A percentile compares a stretch with the other conserved stretches of the same genome.
Evolutionary conservation across 2,888 invertebrate species (phyloP).

Genomic region (Dyspetes luteomarginatus): DNA sequence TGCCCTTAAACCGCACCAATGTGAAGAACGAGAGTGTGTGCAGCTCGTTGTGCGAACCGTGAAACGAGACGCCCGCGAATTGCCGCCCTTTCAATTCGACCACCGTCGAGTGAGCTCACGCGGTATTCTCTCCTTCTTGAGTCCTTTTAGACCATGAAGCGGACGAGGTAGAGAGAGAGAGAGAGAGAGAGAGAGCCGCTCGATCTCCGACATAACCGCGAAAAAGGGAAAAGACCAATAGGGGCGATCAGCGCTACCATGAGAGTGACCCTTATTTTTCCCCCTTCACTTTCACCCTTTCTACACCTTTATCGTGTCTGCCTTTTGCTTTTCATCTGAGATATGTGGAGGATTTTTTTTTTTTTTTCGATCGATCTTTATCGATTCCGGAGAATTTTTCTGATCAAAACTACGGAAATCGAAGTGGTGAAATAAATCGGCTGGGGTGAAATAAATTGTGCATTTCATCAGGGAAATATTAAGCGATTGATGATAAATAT

Average conservation of each 20-base stretch:
- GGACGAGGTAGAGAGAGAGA: not conserved
- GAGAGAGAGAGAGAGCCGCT: constrained; percentile 4
- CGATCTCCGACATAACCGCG: constrained; percentile 47
- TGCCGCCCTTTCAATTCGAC: constrained; percentile 58
- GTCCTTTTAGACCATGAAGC: not conserved
- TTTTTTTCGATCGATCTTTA: no score
- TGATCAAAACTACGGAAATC: no score
- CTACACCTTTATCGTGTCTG: constrained; percentile 2
- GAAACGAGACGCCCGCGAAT: constrained; percentile 67
- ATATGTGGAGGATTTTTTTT: no score
- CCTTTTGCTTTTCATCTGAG: no score
- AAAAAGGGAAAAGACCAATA: constrained; percentile 57
- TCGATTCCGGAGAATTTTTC: no score
- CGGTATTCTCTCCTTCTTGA: constrained; percentile 30
- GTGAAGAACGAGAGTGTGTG: constrained; percentile 56
- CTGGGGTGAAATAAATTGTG: no score
- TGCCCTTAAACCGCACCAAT: constrained; percentile 62
- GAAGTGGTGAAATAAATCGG: no score
- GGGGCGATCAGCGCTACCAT: constrained; percentile 57
- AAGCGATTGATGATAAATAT: no score
- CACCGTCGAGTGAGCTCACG: constrained; percentile 27
- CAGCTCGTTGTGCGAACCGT: constrained; percentile 66
- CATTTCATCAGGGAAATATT: no score
- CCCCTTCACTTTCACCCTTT: constrained; percentile 17
- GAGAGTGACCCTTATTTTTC: constrained; percentile 44